Base-by-base conservation (phyloP, 2,797 vertebrate species). In the Sciaenops ocellatus region DNA sequence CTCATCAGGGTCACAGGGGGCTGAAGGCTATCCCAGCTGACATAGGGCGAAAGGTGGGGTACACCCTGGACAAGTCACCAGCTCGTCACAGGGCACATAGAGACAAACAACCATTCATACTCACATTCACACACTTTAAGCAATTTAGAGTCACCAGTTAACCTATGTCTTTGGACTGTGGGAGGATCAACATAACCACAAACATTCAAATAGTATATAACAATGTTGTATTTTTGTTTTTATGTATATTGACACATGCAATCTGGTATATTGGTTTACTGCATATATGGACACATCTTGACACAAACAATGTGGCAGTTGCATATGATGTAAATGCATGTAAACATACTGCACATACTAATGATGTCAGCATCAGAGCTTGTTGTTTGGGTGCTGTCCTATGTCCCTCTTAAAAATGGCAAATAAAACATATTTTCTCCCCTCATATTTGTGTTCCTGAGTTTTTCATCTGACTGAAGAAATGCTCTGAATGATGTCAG, bases 401-500 rank as follows among this genome's bases (percentile, higher is more conserved):
- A 28, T 22, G n/a, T 1, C 13, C 12, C 4, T 38, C 64, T 52
- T 12, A 18, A 10, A 69, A 51, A 13, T 13, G 44, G 3, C 20
- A 57, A 82, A 68, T 73, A 68, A 68, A 83, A 57, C 13, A 1
- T 5, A 10, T 34, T 54, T 42, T 15, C 30, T 11, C 13, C 38
- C 1, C n/a, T 62, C 51, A 42, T 17, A 20, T 64, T 62, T 66
- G 41, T 2, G 47, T 65, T 3, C 3, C 16, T 51, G 55, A 73
- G 12, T 78, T 12, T 74, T 74, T 70, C 10, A 70, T 83, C 12
- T 61, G 24, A 63, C 26, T 41, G 2, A 61, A 66, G 16, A 46
- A 55, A 20, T 28, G 0, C 17, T 44, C 17, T 60, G 15, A 52
- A 76, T 70, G n/a, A 59, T 67, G 50, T 71, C 34, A 73, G 12